Evolutionary conservation across 1,140 invertebrate species (phyloP), one percentile per base, ranked within the genome.

Genomic region (Venustaconcha ellipsiformis): DNA sequence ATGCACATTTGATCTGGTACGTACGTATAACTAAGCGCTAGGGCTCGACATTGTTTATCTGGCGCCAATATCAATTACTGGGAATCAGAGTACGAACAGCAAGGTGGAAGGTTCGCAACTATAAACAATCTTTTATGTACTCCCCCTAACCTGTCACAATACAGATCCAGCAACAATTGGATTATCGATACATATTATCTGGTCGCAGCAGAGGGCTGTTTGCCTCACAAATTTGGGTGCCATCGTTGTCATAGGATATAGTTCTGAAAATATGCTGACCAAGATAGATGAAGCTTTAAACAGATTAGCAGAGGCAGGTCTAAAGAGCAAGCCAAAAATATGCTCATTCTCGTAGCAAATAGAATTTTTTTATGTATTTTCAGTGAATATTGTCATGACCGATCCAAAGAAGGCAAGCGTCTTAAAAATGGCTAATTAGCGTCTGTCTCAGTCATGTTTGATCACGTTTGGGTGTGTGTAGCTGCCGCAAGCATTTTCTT

Each of bases 381-480:
- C 1, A 18, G 11, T 18, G 14, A 30, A 63, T 14, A 37, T 48
- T 30, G 48, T 66, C 20, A 20, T n/a, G 30, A 58, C 68, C 2
- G 75, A 77, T 37, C 72, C 75, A 23, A 68, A 79, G 12, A 89
- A 89, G 72, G 65, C 84, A 57, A n/a, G 62, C 4, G 37, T 70
- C 14, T 70, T 89, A 23, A 66, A 73, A 20, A 12, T 84, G 78
- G 73, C 85, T 80, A 18, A 71, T 63, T n/a, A 86, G 86, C 4
- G 37, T 37, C 37, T 6, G 8, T 37, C 37, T 48, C 37, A 48
- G 4, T 48, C 4, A 83, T 12, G 67, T 89, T 4, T 30, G 71
- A 70, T 59, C 77, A 14, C 87, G 88, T 63, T 48, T 87, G 17
- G 82, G 83, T n/a, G 66, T 87, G n/a, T 79, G 78, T 26, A 60